Evolutionary conservation across 2,113 vertebrate genomes (phyloP).

Genomic region (Eidolon helvum): DNA sequence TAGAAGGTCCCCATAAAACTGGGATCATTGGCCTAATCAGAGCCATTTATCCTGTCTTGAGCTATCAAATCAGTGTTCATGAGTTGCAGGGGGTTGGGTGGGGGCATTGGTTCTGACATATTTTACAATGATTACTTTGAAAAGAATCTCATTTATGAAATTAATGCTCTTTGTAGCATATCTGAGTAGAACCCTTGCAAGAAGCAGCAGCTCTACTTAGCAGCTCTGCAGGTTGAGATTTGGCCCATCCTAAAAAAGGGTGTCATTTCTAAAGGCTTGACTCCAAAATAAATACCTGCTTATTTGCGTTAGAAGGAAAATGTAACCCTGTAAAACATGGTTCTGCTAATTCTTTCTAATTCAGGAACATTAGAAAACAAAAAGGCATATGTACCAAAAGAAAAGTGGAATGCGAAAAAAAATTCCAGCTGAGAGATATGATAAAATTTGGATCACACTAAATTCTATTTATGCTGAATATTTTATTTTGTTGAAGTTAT

Average conservation of each 20-base stretch:
- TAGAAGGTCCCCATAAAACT: conserved; percentile 40
- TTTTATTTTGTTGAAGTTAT: conserved; percentile 81
- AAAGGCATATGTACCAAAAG: conserved; percentile 58
- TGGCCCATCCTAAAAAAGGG: background rate
- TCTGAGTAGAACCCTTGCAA: background rate
- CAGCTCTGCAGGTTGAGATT: background rate
- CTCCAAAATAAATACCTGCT: background rate
- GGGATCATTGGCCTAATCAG: conserved; percentile 26
- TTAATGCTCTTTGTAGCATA: background rate
- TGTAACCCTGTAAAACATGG: background rate
- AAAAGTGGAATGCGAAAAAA: conserved; percentile 58
- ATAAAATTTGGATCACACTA: conserved; percentile 76
- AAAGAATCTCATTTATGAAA: conserved; percentile 25
- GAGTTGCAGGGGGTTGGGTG: background rate
- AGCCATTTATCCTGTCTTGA: conserved; percentile 30
- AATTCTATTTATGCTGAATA: conserved; percentile 80
- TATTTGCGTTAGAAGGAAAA: background rate
- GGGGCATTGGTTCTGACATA: background rate
- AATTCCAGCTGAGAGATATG: conserved; percentile 60
- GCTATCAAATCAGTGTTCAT: background rate
- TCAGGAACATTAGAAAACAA: conserved; percentile 71
- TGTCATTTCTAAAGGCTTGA: background rate
- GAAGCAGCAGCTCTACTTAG: background rate
- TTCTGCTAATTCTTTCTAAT: conserved; percentile 74
- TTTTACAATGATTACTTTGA: conserved; percentile 9